A percentile compares a stretch with the other conserved stretches of the same genome.
These are phyloP conservation scores for Notolepis coatsorum DNA, from an alignment of 2,797 vertebrate species.

Conservation along the genomic window DNA sequence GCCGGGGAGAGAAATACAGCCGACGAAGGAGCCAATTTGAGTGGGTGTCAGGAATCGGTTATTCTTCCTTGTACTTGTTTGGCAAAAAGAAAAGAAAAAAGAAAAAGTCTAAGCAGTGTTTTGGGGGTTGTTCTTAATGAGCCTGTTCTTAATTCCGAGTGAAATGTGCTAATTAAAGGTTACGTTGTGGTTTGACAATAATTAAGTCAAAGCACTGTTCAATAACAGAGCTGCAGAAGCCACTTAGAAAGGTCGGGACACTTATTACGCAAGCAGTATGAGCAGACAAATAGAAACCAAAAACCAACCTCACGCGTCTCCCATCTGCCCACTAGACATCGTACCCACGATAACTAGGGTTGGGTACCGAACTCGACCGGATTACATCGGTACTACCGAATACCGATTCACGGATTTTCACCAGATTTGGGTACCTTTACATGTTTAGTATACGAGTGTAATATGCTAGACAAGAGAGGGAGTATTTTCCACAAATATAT, in stretches of 20 bases:
- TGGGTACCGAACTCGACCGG: too few relatives aligned
- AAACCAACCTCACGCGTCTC: neutral
- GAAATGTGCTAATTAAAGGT: neutral
- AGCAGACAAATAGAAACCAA: neutral
- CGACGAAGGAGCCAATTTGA: constrained; percentile 19
- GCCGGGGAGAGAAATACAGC: constrained; percentile 5
- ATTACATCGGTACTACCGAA: neutral
- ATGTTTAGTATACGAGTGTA: too few relatives aligned
- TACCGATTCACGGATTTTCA: too few relatives aligned
- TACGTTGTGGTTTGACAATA: neutral
- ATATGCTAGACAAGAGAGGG: too few relatives aligned
- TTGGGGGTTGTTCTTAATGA: neutral
- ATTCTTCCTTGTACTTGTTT: neutral
- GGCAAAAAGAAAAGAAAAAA: too few relatives aligned
- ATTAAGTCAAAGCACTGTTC: too few relatives aligned
- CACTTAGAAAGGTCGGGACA: neutral
- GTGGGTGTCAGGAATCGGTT: constrained; percentile 28
- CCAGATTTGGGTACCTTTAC: too few relatives aligned
- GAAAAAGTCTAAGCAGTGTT: too few relatives aligned
- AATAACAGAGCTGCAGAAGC: neutral
- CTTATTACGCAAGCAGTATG: neutral
- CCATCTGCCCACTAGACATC: neutral
- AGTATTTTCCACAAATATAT: too few relatives aligned
- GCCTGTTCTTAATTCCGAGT: too few relatives aligned
- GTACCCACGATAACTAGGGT: too few relatives aligned